Evolutionary conservation across 1,140 invertebrate genomes (phyloP), one percentile per base, ranked within the genome.

Genomic region (Chrysopa pallens): DNA sequence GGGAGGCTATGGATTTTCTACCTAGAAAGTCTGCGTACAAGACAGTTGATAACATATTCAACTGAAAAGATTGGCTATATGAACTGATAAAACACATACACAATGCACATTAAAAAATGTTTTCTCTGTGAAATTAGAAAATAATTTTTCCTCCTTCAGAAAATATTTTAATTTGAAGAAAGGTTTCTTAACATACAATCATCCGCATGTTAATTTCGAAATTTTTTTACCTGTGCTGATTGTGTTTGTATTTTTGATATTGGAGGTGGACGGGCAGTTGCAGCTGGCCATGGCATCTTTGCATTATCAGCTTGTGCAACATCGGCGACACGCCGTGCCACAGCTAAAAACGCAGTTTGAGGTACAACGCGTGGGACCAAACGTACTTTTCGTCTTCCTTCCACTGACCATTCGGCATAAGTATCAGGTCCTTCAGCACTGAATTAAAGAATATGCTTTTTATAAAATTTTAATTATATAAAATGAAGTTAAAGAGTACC

Each of bases 361-460:
- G 85, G 79, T 43, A 81, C 74, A 13, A 84, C 71, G 47, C 88
- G 68, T 6, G 84, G 80, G 60, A 91, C 68, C 29, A 91, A 61
- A 8, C 87, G 86, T 47, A 90, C 74, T 36, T 77, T 61, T 52
- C 87, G 69, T 27, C 86, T 64, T 15, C 87, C 88, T 66, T 92
- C 88, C 46, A 82, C 74, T 43, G 80, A 72, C 89, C 88, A 92
- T 62, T 84, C 84, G 51, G 80, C 73, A 39, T 73, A 73, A 46
- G 78, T 82, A 57, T 84, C 47, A 13, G 43, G 83, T 43, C 81
- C 74, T 8, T 85, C 86, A 57, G 73, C 40, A 15, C 12, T 13
- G 13, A 38, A 6, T 12, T 13, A 7, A n/a, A 41, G 29, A 27
- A 29, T 27, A 46, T 6, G 39, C 9, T 36, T 40, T 28, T 31